Base-by-base conservation (phyloP, 2,113 vertebrate genomes). In the Tursiops truncatus region DNA sequence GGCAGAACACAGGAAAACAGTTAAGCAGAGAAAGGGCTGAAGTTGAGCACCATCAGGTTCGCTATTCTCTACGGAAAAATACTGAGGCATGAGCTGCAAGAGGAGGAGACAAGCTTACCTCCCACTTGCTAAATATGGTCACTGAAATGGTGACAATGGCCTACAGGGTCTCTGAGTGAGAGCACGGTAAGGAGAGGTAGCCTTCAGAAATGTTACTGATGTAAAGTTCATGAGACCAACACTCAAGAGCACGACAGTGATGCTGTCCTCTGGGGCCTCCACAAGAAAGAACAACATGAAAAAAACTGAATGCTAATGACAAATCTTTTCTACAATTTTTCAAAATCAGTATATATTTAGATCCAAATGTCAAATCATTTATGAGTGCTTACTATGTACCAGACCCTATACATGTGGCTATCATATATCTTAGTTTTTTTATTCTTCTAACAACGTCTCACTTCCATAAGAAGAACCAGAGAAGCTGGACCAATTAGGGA, bases 401-500 rank as follows among this genome's bases (percentile, higher is more conserved):
- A 65, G 14, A 20, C 5, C 12, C 62, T 85, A 33, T 3, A 63
- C 3, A 58, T 14, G 21, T 36, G 58, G 8, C 36, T 87, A 80
- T 94, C 67, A 36, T n/a, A 38, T 21, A 38, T 56, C 60, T 62
- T 67, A 67, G 15, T 15, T 53, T 14, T 73, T 80, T 53, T 33
- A 68, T 26, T 84, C 44, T 44, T 83, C 53, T 33, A 84, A 84
- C 26, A 81, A 90, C 60, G 31, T 53, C 47, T 38, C 33, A 60
- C 4, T 76, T 65, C 41, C 28, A 53, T 89, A 50, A 95, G 53
- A 89, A 73, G 84, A 94, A 91, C 12, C 28, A 95, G 23, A 96
- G 87, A 89, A 76, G 31, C 15, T 89, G 20, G 15, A 62, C 28
- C 89, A 74, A 80, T 25, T 92, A 79, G 41, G 9, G 13, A 7